These are phyloP conservation scores for Drosophila cognata DNA, from an alignment of 2,888 invertebrate genomes.

Conservation along the genomic window DNA sequence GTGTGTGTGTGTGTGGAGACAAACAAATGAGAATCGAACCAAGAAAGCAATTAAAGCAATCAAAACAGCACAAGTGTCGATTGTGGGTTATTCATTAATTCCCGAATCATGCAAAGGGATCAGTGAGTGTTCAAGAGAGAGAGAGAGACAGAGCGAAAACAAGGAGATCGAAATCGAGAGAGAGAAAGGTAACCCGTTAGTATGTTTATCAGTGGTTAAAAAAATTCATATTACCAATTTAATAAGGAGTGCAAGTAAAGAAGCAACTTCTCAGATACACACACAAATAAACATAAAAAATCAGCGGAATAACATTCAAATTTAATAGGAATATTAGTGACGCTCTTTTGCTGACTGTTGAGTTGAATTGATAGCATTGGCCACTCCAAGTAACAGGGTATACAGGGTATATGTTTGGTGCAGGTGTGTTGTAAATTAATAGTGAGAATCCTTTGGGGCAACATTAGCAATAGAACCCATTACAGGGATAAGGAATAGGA, in stretches of 20 bases:
- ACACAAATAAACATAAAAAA: not conserved
- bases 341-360: not conserved
- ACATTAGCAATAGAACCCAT: conserved; percentile 23
- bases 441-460: not conserved
- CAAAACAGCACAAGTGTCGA: conserved; percentile 42
- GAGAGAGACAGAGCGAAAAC: conserved; percentile 8
- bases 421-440: not conserved
- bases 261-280: not conserved
- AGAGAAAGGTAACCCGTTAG: conserved; percentile 57
- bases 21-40: conserved; percentile 60
- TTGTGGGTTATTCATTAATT: conserved; percentile 25
- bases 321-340: not conserved
- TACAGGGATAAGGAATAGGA: conserved; percentile 20
- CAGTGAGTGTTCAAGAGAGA: conserved; percentile 9
- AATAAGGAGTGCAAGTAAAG: not conserved
- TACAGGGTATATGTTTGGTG: not conserved
- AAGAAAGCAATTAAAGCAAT: conserved; percentile 69
- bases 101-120: conserved; percentile 31
- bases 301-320: not conserved
- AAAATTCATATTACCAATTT: not conserved
- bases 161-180: not conserved
- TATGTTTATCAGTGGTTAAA: conserved; percentile 13
- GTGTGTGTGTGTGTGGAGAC: conserved; percentile 28
- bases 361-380: not conserved
- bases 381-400: not conserved